These are phyloP conservation scores for Steinernema scapterisci DNA, from an alignment of 2,888 invertebrate genomes.

Conservation along the genomic window DNA sequence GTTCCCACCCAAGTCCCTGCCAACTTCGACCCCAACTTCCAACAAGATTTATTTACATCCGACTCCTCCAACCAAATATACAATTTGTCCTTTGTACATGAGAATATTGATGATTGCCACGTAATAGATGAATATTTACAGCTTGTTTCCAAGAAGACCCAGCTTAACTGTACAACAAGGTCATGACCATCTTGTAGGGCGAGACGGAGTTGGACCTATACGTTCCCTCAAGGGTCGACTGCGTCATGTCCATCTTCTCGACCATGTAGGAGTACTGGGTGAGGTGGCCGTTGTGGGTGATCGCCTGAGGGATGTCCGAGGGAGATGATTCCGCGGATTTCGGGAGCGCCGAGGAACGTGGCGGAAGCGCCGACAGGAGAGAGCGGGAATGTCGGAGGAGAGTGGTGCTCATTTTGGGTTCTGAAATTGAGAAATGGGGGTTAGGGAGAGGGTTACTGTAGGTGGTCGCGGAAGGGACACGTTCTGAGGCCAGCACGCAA, in stretches of 20 bases:
- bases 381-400: constrained; percentile 17
- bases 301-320: background rate
- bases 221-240: constrained; percentile 17
- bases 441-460: background rate
- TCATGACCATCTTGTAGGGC: constrained; percentile 22
- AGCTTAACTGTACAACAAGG: constrained; percentile 20
- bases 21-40: no score
- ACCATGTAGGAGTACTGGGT: constrained; percentile 30
- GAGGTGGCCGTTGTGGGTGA: constrained; percentile 23
- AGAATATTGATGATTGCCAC: constrained; percentile 5
- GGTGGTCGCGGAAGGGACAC: background rate
- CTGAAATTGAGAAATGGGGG: background rate
- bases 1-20: no score
- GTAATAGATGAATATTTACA: background rate
- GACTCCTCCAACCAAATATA: background rate
- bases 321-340: background rate
- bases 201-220: constrained; percentile 27
- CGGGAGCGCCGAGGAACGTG: background rate
- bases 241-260: constrained; percentile 29
- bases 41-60: constrained; percentile 16
- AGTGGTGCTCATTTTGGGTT: constrained; percentile 2
- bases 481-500: background rate
- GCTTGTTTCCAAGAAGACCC: background rate
- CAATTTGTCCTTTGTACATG: background rate
- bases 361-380: constrained; percentile 1